A percentile compares a stretch with the other conserved stretches of the same genome.
Evolutionary conservation across 2,113 vertebrate species (phyloP).

Genomic region (Nesoenas mayeri): DNA sequence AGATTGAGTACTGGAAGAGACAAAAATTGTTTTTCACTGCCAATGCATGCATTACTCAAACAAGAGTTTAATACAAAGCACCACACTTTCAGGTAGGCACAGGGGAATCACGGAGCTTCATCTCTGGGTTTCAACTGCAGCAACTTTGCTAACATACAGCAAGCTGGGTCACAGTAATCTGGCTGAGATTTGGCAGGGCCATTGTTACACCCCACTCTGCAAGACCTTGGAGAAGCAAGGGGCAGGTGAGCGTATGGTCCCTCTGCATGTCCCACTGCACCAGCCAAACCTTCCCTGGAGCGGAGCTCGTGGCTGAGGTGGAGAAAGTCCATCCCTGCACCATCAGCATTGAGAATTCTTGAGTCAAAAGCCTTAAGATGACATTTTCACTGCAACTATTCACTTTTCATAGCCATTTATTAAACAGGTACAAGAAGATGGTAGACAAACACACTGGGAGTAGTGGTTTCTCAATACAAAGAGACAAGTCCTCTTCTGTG

Average conservation of each 20-base stretch:
- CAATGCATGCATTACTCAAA: not conserved
- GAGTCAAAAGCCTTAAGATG: not conserved
- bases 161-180: not conserved
- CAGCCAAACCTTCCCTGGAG: not conserved
- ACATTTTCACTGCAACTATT: not conserved
- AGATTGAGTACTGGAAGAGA: constrained; percentile 89
- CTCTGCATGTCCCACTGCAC: not conserved
- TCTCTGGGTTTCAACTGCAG: not conserved
- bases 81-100: not conserved
- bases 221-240: not conserved
- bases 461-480: not conserved
- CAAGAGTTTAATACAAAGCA: not conserved
- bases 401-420: not conserved
- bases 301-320: accelerated
- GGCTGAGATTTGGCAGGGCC: not conserved
- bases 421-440: not conserved
- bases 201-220: not conserved
- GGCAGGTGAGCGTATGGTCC: accelerated
- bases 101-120: not conserved
- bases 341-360: not conserved
- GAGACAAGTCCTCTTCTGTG: not conserved
- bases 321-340: not conserved
- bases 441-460: not conserved
- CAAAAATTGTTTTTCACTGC: constrained; percentile 20
- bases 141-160: not conserved